Base-by-base conservation (phyloP, 2,888 invertebrate genomes). In the Octonoba sinensis region DNA sequence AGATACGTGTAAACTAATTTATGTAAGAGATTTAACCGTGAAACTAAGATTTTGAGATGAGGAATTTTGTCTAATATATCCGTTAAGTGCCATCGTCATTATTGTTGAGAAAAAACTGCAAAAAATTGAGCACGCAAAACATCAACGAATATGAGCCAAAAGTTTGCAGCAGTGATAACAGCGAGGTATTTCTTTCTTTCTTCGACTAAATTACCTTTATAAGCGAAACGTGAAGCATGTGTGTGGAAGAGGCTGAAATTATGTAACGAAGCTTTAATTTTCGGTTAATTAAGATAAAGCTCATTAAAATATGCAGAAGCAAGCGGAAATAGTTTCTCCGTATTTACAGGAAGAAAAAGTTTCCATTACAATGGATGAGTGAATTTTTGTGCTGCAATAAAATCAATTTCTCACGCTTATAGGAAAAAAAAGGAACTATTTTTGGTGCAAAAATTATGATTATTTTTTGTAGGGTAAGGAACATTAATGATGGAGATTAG, bases 131-230 rank as follows among this genome's bases (percentile, higher is more conserved):
- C 20, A 15, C 1, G 22, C 18, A 57, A 57, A 20, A 57, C 18
- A 57, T 57, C 13, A 57, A 12, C 18, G 18, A 24, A 57, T 57
- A 22, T 20, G 20, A 22, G 20, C 62, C 22, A 56, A 56, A 73
- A 51, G 64, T 54, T 51, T 20, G 54, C 20, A 16, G 16, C 66
- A 20, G 27, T 51, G 65, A 75, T 75, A 59, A 67, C 75, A 47
- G 51, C 44, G 22, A 16, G 4, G 27, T 54, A 46, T 64, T 66
- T 18, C 59, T 67, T 66, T 24, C 51, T 67, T 57, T 66, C 66
- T 66, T 51, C 18, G 44, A 67, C 36, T 44, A 67, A 66, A 75
- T 75, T 75, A 67, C 75, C 75, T 75, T 75, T 75, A 75, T 75
- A 60, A 65, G 64, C 57, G 20, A 13, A 60, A 47, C 51, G 49